Base-by-base conservation (phyloP, 2,113 vertebrate genomes). In the Macheiramphus alcinus region DNA sequence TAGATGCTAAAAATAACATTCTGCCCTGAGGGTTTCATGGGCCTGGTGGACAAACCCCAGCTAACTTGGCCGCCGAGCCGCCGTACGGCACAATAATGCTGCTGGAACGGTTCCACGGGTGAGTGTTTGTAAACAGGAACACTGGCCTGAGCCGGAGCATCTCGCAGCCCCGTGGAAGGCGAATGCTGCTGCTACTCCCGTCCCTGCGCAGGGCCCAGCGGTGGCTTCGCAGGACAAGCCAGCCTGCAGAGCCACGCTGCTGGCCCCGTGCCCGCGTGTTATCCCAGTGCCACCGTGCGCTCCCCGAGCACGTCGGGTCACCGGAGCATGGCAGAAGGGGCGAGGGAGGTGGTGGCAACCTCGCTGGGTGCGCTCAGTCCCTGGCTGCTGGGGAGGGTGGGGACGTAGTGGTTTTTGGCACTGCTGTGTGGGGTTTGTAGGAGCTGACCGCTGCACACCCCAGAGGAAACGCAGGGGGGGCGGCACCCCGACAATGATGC, bases 171-270 rank as follows among this genome's bases (percentile, higher is more conserved):
- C 0, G 4, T 7, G 3, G 11, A 36, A 32, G 5, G 43, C 40
- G 11, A 55, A 2, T 0, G 1, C 15, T 3, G n/a, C 62, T 17
- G 1, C 62, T 3, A 4, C 15, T 36, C 38, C 6, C 0, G 8
- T 11, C 43, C 34, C 55, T 13, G 19, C 5, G 10, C 68, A 13
- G 38, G 34, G 82, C 47, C 27, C 63, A 8, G 34, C 0, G 0
- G 8, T 27, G 52, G 47, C 31, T 83, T 45, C 0, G 5, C 12
- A 16, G 83, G 65, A 31, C n/a, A 11, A 65, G 36, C 42, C 0
- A 0, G 7, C 17, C 68, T 15, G 18, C 27, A 2, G 40, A 47
- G 32, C 53, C 59, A 27, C 2, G 43, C 36, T 48, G 78, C 42
- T 15, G 48, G 55, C 4, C 8, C 50, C 0, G 32, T 11, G 53